phyloP scores from a whole-genome alignment of 1,140 invertebrate species.

The Heliconius congener region DNA sequence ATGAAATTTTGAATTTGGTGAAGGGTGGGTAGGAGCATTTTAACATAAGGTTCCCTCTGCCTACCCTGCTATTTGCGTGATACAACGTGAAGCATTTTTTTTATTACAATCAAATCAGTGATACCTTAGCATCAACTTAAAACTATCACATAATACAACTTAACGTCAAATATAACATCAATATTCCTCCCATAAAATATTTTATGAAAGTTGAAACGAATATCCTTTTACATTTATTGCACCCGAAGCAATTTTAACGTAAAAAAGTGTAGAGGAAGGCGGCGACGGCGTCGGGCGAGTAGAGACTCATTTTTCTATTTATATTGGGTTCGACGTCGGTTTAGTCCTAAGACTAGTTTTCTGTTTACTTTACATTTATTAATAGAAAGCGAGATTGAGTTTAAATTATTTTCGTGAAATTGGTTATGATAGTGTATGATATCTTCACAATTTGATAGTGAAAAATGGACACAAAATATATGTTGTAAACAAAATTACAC shows the following conservation, averaged over 20 bases:
- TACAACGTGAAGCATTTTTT: too few species aligned
- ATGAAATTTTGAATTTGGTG: too few species aligned
- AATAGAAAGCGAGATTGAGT: background rate
- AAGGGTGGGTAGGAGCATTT: too few species aligned
- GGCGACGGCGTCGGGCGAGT: background rate
- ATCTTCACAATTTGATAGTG: too few species aligned
- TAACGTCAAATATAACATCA: background rate
- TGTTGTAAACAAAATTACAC: too few species aligned
- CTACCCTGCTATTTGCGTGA: too few species aligned
- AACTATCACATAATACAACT: background rate
- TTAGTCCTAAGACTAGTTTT: background rate
- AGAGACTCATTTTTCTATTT: background rate
- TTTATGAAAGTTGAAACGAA: slow-evolving; percentile 24
- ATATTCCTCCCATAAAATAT: slow-evolving; percentile 7
- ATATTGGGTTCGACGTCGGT: background rate
- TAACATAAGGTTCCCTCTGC: too few species aligned
- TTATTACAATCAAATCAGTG: too few species aligned
- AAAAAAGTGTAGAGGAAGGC: slow-evolving; percentile 12
- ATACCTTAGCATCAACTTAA: background rate
- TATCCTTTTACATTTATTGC: slow-evolving; percentile 33
- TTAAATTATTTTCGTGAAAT: background rate
- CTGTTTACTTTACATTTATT: background rate
- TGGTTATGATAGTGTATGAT: too few species aligned
- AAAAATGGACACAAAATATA: too few species aligned
- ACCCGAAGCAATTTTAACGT: slow-evolving; percentile 22